Conservation (phyloP, 2,113 vertebrate genomes). For the Bettongia penicillata region DNA sequence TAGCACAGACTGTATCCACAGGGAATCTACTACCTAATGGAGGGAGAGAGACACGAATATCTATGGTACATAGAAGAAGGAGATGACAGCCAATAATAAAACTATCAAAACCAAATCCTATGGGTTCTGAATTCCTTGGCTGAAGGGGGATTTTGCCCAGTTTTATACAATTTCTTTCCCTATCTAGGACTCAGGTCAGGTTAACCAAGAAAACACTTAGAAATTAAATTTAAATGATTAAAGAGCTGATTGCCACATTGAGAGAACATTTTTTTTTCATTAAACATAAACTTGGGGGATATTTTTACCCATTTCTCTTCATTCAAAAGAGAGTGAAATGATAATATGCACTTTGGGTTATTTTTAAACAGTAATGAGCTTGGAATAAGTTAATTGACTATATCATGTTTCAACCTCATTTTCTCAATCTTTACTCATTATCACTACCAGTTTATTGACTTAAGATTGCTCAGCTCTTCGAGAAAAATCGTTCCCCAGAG, state of each 20-base stretch:
- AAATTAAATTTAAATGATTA: neutral
- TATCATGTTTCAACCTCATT: conserved; percentile 1
- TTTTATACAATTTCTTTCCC: neutral
- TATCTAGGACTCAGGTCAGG: neutral
- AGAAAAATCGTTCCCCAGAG: conserved; percentile 24
- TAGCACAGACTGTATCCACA: neutral
- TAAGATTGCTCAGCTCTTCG: conserved; percentile 1
- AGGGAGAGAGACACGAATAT: neutral
- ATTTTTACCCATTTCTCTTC: conserved; percentile 9
- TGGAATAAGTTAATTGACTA: conserved; percentile 34
- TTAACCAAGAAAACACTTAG: neutral
- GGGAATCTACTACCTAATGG: neutral
- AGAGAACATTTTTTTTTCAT: conserved; percentile 10
- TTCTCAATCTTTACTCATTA: conserved; percentile 38
- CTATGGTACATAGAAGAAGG: neutral
- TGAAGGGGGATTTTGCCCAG: neutral
- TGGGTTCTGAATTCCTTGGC: neutral
- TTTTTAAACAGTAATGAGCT: neutral
- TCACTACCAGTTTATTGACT: conserved; percentile 12
- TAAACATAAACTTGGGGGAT: neutral
- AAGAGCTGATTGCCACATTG: neutral
- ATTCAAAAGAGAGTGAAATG: conserved; percentile 27
- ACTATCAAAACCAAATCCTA: neutral
- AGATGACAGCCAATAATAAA: neutral
- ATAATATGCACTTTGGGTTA: neutral